A percentile compares a stretch with the other conserved stretches of the same genome.
Evolutionary conservation across 2,888 invertebrate genomes (phyloP).

Genomic region (Chorisops tibialis): DNA sequence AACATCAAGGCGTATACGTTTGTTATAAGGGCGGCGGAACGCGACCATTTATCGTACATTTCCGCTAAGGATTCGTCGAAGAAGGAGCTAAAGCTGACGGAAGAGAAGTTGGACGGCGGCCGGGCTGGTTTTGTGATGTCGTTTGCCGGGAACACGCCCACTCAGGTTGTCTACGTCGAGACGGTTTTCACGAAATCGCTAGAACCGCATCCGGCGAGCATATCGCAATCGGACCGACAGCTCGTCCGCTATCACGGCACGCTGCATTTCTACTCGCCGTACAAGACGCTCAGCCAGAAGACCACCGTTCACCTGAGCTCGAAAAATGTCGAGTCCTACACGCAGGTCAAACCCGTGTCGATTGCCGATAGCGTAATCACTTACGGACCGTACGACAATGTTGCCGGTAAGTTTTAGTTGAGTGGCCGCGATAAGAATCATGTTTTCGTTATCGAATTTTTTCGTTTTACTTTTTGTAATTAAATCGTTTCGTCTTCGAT

Average conservation of each 20-base stretch:
- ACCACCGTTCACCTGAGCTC: constrained; percentile 75
- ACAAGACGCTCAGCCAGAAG: constrained; percentile 74
- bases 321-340: constrained; percentile 75
- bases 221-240: constrained; percentile 92
- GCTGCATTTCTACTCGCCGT: constrained; percentile 80
- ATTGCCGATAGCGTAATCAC: constrained; percentile 76
- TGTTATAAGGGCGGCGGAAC: constrained; percentile 58
- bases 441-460: too few relatives aligned
- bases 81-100: constrained; percentile 57
- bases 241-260: constrained; percentile 83
- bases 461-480: too few relatives aligned
- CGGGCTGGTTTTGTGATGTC: constrained; percentile 55
- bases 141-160: constrained; percentile 50
- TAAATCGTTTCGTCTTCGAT: too few relatives aligned
- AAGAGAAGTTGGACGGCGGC: constrained; percentile 53
- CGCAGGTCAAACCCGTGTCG: constrained; percentile 75
- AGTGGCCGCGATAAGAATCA: too few relatives aligned
- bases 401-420: constrained; percentile 55
- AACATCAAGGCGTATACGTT: constrained; percentile 68
- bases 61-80: constrained; percentile 64
- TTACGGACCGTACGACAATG: constrained; percentile 85
- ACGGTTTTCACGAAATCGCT: constrained; percentile 73
- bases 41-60: constrained; percentile 69
- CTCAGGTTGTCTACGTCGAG: constrained; percentile 58
- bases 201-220: constrained; percentile 79